Base-by-base conservation (phyloP, 1,140 invertebrate genomes). In the Campoletis sonorensis region DNA sequence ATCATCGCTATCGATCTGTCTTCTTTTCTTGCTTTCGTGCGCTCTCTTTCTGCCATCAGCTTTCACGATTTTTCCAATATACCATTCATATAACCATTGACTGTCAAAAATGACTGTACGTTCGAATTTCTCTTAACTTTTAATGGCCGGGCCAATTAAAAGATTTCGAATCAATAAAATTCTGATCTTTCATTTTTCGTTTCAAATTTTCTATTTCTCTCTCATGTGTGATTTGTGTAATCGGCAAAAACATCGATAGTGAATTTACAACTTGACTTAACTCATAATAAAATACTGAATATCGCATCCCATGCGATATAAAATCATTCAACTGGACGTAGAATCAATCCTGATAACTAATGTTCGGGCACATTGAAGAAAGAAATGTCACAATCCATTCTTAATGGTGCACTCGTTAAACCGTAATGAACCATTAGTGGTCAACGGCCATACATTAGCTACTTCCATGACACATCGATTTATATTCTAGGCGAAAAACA, bases 31-130 rank as follows among this genome's bases (percentile, higher is more conserved):
- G 5, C 40, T 8, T 45, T 13, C 40, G 13, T 45, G 5, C 40
- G 40, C 61, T 64, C 61, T 26, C 67, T 33, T 16, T 33, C 67
- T 70, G 27, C 8, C 67, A n/a, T 30, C 27, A 70, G 15, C 21
- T 49, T 72, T 5, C 40, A 49, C 70, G 40, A 72, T 26, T 72
- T 72, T 40, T 49, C 3, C 30, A 33, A 70, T 37, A 27, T 70
- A 70, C 33, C 2, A 72, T 15, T 72, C n/a, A n/a, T 45, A 13
- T 72, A n/a, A 4, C 33, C 70, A n/a, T 1, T 3, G 27, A 27
- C 21, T 64, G 16, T n/a, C 4, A 33, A 33, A 70, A 70, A 70
- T 70, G 11, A 15, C 16, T 70, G 11, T 45, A 70, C 7, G 30
- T 13, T 33, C 16, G 27, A 33, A 70, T 33, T 33, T 70, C 10